These are phyloP conservation scores for Poeciliopsis prolifica DNA, from an alignment of 2,113 vertebrate genomes.

Conservation along the genomic window DNA sequence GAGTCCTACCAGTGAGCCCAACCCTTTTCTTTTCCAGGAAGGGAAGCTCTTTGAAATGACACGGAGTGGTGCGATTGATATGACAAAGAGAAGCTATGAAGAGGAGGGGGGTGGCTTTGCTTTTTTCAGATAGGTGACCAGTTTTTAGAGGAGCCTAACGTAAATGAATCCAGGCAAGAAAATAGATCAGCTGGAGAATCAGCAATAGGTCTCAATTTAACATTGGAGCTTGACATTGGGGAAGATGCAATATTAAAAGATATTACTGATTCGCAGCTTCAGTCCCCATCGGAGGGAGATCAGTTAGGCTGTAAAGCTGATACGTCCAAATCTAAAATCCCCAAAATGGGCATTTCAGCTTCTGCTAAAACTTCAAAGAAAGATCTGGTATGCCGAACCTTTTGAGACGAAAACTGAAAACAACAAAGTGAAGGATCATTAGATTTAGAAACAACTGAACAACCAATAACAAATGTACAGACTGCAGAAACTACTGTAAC, in stretches of 20 bases:
- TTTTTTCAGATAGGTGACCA: constrained; percentile 94
- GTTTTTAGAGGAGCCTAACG: constrained; percentile 77
- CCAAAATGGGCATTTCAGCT: constrained; percentile 85
- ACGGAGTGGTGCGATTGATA: constrained; percentile 97
- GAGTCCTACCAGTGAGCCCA: constrained; percentile 93
- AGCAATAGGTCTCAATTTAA: constrained; percentile 75
- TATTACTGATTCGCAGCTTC: constrained; percentile 49
- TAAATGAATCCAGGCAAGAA: constrained; percentile 75
- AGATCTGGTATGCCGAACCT: constrained; percentile 72
- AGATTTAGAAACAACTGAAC: constrained; percentile 74
- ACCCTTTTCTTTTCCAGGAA: constrained; percentile 97
- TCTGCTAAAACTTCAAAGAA: constrained; percentile 81
- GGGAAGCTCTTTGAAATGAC: constrained; percentile 99
- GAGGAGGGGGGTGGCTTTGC: constrained; percentile 89
- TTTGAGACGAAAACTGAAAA: constrained; percentile 69
- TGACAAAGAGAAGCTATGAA: constrained; percentile 95
- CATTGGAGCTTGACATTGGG: constrained; percentile 69
- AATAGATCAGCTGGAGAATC: constrained; percentile 46
- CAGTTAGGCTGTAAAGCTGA: constrained; percentile 73
- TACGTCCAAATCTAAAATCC: constrained; percentile 84
- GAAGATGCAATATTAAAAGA: constrained; percentile 64
- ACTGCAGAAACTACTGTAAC: constrained; percentile 83
- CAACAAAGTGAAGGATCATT: constrained; percentile 56
- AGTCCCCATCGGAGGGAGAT: constrained; percentile 70
- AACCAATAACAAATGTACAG: constrained; percentile 79